A percentile compares a stretch with the other conserved stretches of the same genome.
Evolutionary conservation across 2,797 vertebrate species (phyloP).

Genomic region (Apodemus agrarius): DNA sequence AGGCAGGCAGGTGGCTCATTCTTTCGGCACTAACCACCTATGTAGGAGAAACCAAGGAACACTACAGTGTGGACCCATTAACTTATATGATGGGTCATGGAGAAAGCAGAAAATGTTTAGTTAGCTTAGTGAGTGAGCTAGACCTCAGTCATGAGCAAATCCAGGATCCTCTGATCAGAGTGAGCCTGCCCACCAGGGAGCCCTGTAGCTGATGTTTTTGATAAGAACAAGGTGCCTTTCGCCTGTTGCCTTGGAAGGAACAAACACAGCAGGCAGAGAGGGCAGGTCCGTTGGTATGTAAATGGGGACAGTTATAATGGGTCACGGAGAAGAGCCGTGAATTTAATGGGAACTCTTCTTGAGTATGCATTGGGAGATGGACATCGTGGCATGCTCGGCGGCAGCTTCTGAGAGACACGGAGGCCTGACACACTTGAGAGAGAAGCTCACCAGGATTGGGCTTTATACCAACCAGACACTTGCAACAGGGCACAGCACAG

Average conservation of each 20-base stretch:
- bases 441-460: not conserved
- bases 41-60: not conserved
- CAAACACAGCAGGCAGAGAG: not conserved
- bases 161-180: not conserved
- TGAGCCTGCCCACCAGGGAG: not conserved
- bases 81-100: not conserved
- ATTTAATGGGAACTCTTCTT: not conserved
- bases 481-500: not conserved
- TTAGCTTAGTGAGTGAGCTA: not conserved
- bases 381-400: fast-evolving
- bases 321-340: not conserved
- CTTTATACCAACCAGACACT: not conserved
- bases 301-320: not conserved
- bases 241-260: not conserved
- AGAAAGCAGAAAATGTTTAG: not conserved
- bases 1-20: not conserved
- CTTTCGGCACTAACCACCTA: not conserved
- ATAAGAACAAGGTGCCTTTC: not conserved
- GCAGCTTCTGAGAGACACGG: fast-evolving
- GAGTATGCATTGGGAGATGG: fast-evolving
- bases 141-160: not conserved
- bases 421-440: not conserved
- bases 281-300: not conserved
- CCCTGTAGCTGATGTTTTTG: not conserved
- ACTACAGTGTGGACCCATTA: not conserved